These are phyloP conservation scores for Porites rus DNA, from an alignment of 92 coral and sea anemone genomes.

Conservation along the genomic window DNA sequence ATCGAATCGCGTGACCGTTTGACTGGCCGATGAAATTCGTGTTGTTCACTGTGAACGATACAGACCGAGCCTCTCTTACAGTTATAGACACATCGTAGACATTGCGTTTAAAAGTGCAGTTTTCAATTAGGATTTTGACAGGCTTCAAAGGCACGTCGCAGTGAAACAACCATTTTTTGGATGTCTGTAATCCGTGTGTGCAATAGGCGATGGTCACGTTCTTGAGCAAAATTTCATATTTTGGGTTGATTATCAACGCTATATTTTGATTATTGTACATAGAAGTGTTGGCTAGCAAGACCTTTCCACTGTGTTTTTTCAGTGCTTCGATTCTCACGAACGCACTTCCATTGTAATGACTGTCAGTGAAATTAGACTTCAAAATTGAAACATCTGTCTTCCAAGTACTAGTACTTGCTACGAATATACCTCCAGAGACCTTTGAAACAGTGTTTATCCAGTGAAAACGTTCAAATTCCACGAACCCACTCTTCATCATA, in stretches of 20 bases:
- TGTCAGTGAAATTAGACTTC: conserved; percentile 7
- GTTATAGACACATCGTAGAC: conserved; percentile 1
- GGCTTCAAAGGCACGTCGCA: not conserved
- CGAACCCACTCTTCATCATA: conserved; percentile 3
- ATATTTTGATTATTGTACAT: conserved; percentile 6
- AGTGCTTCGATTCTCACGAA: conserved; percentile 12
- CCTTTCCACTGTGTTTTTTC: conserved; percentile 15
- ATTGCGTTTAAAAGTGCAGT: conserved; percentile 18
- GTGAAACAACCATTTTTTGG: not conserved
- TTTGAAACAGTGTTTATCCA: not conserved
- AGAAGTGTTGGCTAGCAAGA: not conserved
- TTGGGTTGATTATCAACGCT: conserved; percentile 20
- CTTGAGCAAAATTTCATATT: conserved; percentile 8
- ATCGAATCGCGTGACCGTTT: conserved; percentile 23
- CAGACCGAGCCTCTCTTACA: conserved; percentile 2
- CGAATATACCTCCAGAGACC: conserved; percentile 1
- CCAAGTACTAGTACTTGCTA: not conserved
- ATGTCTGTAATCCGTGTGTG: conserved; percentile 8
- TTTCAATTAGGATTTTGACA: conserved; percentile 20
- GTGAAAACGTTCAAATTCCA: conserved; percentile 3
- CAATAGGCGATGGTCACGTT: conserved; percentile 23
- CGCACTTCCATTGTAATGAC: conserved; percentile 1
- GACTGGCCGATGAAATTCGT: conserved; percentile 2
- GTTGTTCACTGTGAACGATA: conserved; percentile 11
- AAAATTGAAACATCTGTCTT: conserved; percentile 15